Evolutionary conservation across 2,888 invertebrate species (phyloP).

Genomic region (Pomacea canaliculata): DNA sequence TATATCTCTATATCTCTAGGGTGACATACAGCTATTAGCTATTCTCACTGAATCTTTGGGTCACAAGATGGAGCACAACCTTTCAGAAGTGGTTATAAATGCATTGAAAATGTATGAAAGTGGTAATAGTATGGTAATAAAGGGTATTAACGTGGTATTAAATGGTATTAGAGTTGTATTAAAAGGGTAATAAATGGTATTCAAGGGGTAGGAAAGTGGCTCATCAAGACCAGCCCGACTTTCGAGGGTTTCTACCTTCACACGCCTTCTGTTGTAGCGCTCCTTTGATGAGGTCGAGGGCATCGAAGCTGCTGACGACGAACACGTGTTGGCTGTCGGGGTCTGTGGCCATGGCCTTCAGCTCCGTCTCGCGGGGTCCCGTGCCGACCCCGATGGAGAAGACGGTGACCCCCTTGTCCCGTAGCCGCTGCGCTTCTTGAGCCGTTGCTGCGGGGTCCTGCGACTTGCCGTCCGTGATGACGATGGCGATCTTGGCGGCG

Average conservation of each 20-base stretch:
- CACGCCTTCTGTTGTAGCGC: conserved; percentile 49
- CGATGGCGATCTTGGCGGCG: conserved; percentile 34
- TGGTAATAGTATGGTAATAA: too few species aligned
- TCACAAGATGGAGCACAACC: too few species aligned
- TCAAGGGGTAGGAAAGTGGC: too few species aligned
- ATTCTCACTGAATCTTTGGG: too few species aligned
- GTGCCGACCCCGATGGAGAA: conserved; percentile 58
- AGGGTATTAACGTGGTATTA: too few species aligned
- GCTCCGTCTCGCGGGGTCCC: conserved; percentile 42
- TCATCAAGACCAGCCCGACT: too few species aligned
- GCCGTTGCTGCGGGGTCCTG: conserved; percentile 47
- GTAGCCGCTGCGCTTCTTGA: conserved; percentile 42
- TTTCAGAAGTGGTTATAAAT: too few species aligned
- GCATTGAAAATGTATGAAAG: too few species aligned
- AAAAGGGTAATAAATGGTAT: too few species aligned
- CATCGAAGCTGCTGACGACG: conserved; percentile 52
- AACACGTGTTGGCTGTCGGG: conserved; percentile 56
- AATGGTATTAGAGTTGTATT: too few species aligned
- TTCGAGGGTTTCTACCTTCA: conserved; percentile 34
- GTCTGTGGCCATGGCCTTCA: conserved; percentile 56
- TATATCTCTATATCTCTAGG: too few species aligned
- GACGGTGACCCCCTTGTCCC: conserved; percentile 49
- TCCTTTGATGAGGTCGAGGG: conserved; percentile 50
- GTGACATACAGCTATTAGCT: too few species aligned
- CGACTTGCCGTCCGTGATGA: conserved; percentile 46